Evolutionary conservation across 2,888 invertebrate species (phyloP).

Genomic region (Alloplasta piceator): DNA sequence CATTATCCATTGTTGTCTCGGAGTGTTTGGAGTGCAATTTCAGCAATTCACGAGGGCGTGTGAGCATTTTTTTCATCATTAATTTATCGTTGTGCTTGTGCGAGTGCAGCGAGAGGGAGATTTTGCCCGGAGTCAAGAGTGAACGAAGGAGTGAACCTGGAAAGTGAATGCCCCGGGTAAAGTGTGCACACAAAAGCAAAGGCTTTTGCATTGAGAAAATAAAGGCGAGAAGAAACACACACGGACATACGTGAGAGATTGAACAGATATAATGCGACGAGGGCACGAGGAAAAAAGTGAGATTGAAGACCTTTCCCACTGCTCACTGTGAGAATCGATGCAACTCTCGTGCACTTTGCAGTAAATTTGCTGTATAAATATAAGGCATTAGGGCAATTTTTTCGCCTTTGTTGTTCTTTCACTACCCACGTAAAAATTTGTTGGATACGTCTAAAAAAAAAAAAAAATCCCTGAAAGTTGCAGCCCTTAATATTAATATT

Average conservation of each 20-base stretch:
- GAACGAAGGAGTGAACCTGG: background rate
- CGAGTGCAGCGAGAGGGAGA: slow-evolving; percentile 17
- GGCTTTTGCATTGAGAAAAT: slow-evolving; percentile 22
- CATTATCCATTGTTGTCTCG: slow-evolving; percentile 6
- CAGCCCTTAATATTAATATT: no score
- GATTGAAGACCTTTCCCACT: slow-evolving; percentile 51
- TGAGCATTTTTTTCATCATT: slow-evolving; percentile 13
- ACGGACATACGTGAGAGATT: slow-evolving; percentile 2
- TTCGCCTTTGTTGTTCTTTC: no score
- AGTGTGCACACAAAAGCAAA: slow-evolving; percentile 1
- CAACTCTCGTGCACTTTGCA: slow-evolving; percentile 12
- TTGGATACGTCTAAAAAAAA: no score
- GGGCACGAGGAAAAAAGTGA: slow-evolving; percentile 47
- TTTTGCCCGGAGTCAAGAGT: slow-evolving; percentile 21
- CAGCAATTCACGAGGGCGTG: slow-evolving; percentile 10
- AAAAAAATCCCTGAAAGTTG: no score
- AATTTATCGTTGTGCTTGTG: background rate
- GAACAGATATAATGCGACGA: slow-evolving; percentile 8
- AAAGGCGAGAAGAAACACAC: slow-evolving; percentile 8
- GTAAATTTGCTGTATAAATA: background rate
- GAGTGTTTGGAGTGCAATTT: background rate
- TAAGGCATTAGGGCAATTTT: no score
- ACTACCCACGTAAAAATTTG: no score
- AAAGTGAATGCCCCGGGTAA: no score
- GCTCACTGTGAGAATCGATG: slow-evolving; percentile 32